Base-by-base conservation (phyloP, 2,888 invertebrate species). In the Quadriops clusia region DNA sequence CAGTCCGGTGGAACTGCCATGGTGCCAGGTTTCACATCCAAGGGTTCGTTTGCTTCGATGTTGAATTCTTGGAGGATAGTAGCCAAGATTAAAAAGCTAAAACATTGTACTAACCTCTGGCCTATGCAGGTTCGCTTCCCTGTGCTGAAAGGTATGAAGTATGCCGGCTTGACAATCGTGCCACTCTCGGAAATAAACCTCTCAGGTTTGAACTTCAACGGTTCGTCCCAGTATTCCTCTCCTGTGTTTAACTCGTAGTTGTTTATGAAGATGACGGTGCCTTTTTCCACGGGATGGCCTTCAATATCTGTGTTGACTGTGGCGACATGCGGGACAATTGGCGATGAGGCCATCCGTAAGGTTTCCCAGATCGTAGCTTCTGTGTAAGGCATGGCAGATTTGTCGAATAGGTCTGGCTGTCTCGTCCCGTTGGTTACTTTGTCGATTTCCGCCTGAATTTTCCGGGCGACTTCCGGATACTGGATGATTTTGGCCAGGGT, bases 251-350 rank as follows among this genome's bases (percentile, higher is more conserved):
- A 53, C 39, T 78, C 75, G 53, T 80, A 84, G 50, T 86, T 89
- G 50, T 89, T 89, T 13, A 89, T 74, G 49, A 89, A 81, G 0
- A 89, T 72, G 30, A 86, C 68, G 0, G 86, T 84, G 1, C 81
- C 86, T 49, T 79, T 79, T 27, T 74, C 70, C 1, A 89, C 70
- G 0, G 70, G 67, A 47, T 70, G 81, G 0, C 80, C 85, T 22
- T 74, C 70, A 4, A 90, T 72, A 1, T 69, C 65, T 1, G 80
- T 76, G 47, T 82, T 76, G 44, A 76, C 72, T 1, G 81, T 82
- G 0, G 89, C 85, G 0, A 86, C 86, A 50, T 89, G 89, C 0
- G 90, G 90, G 0, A 90, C 89, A 34, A 90, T 89, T 0, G 90
- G 89, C 0, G 89, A 89, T 0, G 86, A 85, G 0, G 82, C 74